Percentiles rank a stretch among this genome's conserved stretches.
phyloP scores from a whole-genome alignment of 2,888 invertebrate genomes.

The Leucoma salicis region DNA sequence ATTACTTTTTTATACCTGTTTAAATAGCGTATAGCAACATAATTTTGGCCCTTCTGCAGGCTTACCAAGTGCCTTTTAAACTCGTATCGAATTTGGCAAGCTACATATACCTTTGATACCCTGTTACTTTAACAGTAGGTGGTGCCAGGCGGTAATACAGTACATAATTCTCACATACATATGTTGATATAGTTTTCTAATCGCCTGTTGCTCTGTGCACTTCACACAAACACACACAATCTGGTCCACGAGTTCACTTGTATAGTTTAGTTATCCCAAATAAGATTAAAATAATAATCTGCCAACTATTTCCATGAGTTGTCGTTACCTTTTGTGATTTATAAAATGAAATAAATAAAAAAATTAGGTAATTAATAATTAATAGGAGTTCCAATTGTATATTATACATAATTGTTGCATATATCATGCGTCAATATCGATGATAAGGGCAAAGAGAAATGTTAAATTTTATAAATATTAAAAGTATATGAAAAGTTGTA shows the following conservation, averaged over 20 bases:
- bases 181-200: not conserved
- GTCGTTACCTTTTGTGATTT: conserved; percentile 80
- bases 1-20: no score
- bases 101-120: no score
- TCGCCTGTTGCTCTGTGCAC: conserved; percentile 6
- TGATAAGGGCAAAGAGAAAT: conserved; percentile 26
- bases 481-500: conserved; percentile 35
- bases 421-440: conserved; percentile 54
- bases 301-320: conserved; percentile 58
- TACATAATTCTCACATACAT: conserved; percentile 5
- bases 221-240: conserved; percentile 12
- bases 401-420: conserved; percentile 74
- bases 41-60: not conserved
- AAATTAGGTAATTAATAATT: conserved; percentile 79
- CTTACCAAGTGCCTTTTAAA: conserved; percentile 4
- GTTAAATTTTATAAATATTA: conserved; percentile 39
- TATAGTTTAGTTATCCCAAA: conserved; percentile 30
- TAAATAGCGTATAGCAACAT: no score
- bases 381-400: conserved; percentile 82
- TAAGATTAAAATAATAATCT: conserved; percentile 38
- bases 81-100: not conserved
- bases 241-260: conserved; percentile 24
- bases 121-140: not conserved
- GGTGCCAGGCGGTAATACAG: conserved; percentile 1
- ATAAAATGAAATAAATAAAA: conserved; percentile 52